phyloP scores from a whole-genome alignment of 1,140 invertebrate genomes.

The Heliconius congener region DNA sequence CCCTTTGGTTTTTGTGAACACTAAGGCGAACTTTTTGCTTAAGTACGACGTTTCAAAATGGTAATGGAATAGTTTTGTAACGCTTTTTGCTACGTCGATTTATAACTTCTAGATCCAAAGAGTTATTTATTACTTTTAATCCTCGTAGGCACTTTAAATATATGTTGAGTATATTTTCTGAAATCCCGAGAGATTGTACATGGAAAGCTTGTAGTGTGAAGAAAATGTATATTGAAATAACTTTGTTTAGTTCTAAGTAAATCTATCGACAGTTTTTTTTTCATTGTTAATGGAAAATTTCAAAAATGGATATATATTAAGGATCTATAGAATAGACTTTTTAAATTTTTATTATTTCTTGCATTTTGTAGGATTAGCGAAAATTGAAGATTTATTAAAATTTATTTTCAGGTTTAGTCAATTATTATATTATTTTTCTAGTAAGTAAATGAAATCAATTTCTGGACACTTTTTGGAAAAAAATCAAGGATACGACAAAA shows the following conservation, averaged over 20 bases:
- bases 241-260: neutral
- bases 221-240: neutral
- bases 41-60: conserved; percentile 32
- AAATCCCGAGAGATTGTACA: neutral
- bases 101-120: conserved; percentile 11
- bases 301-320: too few relatives aligned
- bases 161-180: conserved; percentile 3
- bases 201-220: neutral
- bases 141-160: conserved; percentile 7
- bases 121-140: conserved; percentile 15
- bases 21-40: conserved; percentile 36
- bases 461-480: too few relatives aligned
- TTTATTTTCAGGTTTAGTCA: too few relatives aligned
- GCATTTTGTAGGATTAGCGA: too few relatives aligned
- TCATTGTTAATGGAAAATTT: too few relatives aligned
- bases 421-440: too few relatives aligned
- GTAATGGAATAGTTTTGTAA: conserved; percentile 14
- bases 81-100: conserved; percentile 8
- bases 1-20: conserved; percentile 49
- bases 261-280: too few relatives aligned
- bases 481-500: neutral
- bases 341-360: too few relatives aligned
- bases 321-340: too few relatives aligned
- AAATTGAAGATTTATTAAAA: too few relatives aligned
- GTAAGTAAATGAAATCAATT: too few relatives aligned